A percentile compares a stretch with the other conserved stretches of the same genome.
Evolutionary conservation across 2,888 invertebrate species (phyloP).

Genomic region (Eudiplozoon nipponicum): DNA sequence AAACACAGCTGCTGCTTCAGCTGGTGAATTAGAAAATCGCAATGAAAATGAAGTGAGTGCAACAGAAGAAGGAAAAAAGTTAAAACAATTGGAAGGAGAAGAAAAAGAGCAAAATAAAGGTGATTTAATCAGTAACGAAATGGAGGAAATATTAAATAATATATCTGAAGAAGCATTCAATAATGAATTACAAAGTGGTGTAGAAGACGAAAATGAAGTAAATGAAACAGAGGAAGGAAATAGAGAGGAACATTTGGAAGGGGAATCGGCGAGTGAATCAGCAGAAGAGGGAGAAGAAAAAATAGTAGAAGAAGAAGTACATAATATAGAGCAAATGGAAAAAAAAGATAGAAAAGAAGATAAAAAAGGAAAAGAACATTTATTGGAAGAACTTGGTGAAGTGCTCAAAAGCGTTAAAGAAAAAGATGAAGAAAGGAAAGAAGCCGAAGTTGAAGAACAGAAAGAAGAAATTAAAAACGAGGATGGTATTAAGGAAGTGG

Average conservation of each 20-base stretch:
- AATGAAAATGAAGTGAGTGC: neutral
- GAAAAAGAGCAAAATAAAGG: neutral
- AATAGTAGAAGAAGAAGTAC: neutral
- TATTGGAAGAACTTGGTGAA: neutral
- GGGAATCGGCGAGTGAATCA: neutral
- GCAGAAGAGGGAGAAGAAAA: neutral
- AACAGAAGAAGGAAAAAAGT: neutral
- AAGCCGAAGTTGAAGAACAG: neutral
- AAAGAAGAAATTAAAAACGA: neutral
- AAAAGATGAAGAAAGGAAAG: neutral
- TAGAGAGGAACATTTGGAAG: neutral
- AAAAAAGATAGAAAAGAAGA: neutral
- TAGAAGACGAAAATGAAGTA: neutral
- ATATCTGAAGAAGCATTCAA: neutral
- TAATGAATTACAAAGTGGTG: neutral
- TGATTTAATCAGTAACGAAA: neutral
- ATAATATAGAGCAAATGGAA: neutral
- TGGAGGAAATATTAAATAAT: neutral
- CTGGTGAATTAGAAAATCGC: neutral
- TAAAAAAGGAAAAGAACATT: neutral
- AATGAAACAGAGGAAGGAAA: neutral
- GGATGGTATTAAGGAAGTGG: neutral
- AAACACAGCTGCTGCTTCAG: too few species aligned
- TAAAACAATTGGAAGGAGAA: neutral
- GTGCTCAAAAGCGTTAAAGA: neutral